A percentile compares a stretch with the other conserved stretches of the same genome.
Evolutionary conservation across 2,113 vertebrate genomes (phyloP).

Genomic region (Speoplatyrhinus poulsoni): DNA sequence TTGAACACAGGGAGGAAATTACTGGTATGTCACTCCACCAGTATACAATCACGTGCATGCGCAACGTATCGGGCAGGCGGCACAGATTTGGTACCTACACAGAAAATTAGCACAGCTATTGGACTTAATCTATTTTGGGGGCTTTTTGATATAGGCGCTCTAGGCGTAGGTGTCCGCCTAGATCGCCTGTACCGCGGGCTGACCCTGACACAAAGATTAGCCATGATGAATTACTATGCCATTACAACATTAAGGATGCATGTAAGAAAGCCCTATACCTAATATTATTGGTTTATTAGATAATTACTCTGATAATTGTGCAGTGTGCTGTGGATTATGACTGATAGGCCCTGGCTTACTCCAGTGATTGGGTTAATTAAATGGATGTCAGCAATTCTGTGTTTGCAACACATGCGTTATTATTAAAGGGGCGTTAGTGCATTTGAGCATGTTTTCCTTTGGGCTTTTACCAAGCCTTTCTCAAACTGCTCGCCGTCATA

Average conservation of each 20-base stretch:
- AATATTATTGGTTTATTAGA: slow-evolving; percentile 18
- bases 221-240: slow-evolving; percentile 20
- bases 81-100: too few species aligned
- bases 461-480: too few species aligned
- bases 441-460: neutral
- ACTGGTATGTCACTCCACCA: too few species aligned
- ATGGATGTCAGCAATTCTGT: neutral
- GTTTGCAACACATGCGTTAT: slow-evolving; percentile 1
- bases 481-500: too few species aligned
- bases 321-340: slow-evolving; percentile 1
- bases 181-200: too few species aligned
- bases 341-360: neutral
- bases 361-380: neutral
- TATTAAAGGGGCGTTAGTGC: slow-evolving; percentile 4
- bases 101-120: too few species aligned
- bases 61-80: too few species aligned
- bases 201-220: slow-evolving; percentile 17
- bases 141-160: too few species aligned
- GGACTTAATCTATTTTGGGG: too few species aligned
- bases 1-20: too few species aligned
- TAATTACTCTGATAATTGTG: slow-evolving; percentile 18
- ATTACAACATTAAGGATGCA: slow-evolving; percentile 15
- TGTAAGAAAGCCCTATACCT: slow-evolving; percentile 14
- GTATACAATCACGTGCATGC: too few species aligned
- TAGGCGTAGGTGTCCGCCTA: too few species aligned